Evolutionary conservation across 2,888 invertebrate genomes (phyloP).

Genomic region (Oscheius sp.): DNA sequence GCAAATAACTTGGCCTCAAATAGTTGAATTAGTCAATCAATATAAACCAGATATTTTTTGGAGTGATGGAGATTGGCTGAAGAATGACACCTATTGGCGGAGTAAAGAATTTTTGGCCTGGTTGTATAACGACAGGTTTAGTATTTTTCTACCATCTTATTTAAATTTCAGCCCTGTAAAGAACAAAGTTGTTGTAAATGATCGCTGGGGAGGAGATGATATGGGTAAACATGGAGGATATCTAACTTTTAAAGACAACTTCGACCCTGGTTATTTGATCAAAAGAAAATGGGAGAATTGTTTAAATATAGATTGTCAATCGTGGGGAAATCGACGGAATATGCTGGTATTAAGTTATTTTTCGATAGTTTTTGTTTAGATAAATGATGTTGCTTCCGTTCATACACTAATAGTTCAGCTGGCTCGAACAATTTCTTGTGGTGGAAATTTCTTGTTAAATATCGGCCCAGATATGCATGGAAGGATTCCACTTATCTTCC

Average conservation of each 20-base stretch:
- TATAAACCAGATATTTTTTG: conserved; percentile 81
- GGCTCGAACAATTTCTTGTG: conserved; percentile 64
- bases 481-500: conserved; percentile 72
- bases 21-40: conserved; percentile 70
- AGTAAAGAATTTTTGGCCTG: conserved; percentile 86
- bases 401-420: conserved; percentile 57
- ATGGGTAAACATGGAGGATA: conserved; percentile 88
- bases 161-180: conserved; percentile 78
- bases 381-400: conserved; percentile 52
- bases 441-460: conserved; percentile 69
- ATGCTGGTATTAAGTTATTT: conserved; percentile 54
- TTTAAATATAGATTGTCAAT: conserved; percentile 73
- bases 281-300: conserved; percentile 74
- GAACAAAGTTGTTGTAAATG: conserved; percentile 88
- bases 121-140: conserved; percentile 87
- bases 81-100: conserved; percentile 79
- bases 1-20: conserved; percentile 63
- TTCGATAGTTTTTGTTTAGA: conserved; percentile 30
- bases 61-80: conserved; percentile 93
- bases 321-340: conserved; percentile 74
- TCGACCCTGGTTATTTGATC: conserved; percentile 73
- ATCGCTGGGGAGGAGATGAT: conserved; percentile 87
- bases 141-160: not conserved
- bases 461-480: conserved; percentile 73
- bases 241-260: conserved; percentile 85